Conservation (phyloP, 2,888 invertebrate genomes). For the Dinocampus coccinellae region DNA sequence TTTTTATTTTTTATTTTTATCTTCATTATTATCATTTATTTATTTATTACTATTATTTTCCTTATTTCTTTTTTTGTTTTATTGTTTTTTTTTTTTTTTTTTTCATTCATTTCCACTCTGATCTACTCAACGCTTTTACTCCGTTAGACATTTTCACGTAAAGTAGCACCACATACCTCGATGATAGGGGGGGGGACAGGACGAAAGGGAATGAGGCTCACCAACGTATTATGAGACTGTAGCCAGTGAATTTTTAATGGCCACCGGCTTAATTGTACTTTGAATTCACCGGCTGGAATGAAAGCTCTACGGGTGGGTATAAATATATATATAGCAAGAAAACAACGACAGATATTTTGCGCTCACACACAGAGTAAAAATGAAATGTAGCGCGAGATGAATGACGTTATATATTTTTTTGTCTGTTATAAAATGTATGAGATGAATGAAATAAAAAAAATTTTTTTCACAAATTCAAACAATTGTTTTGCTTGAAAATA, state of each 20-base stretch:
- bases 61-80: no score
- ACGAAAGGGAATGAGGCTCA: constrained; percentile 25
- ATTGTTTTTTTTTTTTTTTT: neutral
- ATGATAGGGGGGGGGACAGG: no score
- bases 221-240: constrained; percentile 44
- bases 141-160: constrained; percentile 7
- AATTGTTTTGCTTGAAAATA: neutral
- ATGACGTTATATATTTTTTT: neutral
- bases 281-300: constrained; percentile 49
- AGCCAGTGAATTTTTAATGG: constrained; percentile 60
- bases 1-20: neutral
- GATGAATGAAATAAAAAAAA: constrained; percentile 41
- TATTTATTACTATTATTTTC: no score
- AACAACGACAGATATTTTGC: constrained; percentile 48
- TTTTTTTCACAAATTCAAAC: neutral
- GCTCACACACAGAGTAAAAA: constrained; percentile 45
- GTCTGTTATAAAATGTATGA: constrained; percentile 57
- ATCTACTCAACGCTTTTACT: constrained; percentile 1
- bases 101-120: neutral
- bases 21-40: no score
- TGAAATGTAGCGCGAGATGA: constrained; percentile 49
- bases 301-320: constrained; percentile 11
- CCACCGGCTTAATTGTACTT: constrained; percentile 59
- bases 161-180: constrained; percentile 18
- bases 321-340: neutral